Evolutionary conservation across 2,797 vertebrate species (phyloP).

Genomic region (Allobates femoralis): DNA sequence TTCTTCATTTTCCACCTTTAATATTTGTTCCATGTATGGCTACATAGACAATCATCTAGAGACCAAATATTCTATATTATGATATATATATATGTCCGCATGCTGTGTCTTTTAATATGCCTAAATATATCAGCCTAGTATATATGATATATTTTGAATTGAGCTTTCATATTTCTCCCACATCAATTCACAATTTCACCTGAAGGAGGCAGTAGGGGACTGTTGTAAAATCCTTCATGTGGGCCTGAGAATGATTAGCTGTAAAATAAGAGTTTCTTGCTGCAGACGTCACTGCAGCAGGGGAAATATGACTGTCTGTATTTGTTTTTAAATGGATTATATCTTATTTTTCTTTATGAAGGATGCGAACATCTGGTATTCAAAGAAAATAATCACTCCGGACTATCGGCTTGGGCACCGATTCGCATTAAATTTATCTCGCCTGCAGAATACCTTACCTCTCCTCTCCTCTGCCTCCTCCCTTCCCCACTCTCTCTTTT

Average conservation of each 20-base stretch:
- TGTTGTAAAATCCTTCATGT: neutral
- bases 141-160: neutral
- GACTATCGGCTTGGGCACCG: constrained; percentile 66
- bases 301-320: constrained; percentile 63
- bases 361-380: constrained; percentile 69
- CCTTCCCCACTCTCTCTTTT: constrained; percentile 57
- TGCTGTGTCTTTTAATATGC: too few relatives aligned
- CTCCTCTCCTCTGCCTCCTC: constrained; percentile 48
- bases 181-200: neutral
- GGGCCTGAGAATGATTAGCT: constrained; percentile 24
- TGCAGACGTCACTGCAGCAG: constrained; percentile 59
- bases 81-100: neutral
- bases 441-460: constrained; percentile 64
- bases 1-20: neutral
- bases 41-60: neutral
- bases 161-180: neutral
- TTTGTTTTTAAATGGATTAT: constrained; percentile 68
- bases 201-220: constrained; percentile 60
- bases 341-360: constrained; percentile 66
- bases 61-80: neutral
- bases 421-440: constrained; percentile 67
- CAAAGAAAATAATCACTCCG: constrained; percentile 69
- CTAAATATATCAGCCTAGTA: neutral
- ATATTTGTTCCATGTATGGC: neutral
- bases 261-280: constrained; percentile 18